Conservation (phyloP, 2,797 vertebrate genomes). For the Streptopelia turtur region DNA sequence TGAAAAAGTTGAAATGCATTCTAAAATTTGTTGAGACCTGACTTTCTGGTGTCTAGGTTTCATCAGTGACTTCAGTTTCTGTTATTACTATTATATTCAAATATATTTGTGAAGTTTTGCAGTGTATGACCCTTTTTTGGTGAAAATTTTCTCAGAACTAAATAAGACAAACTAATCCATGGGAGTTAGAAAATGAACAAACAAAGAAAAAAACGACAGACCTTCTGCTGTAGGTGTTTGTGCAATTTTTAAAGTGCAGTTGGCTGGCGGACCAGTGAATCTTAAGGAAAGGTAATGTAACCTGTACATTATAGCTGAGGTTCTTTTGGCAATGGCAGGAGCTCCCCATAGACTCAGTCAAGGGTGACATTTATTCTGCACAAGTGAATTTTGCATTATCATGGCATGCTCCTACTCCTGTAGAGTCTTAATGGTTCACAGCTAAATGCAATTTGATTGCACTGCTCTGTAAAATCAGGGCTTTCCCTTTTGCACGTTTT, state of each 20-base stretch:
- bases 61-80: background rate
- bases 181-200: background rate
- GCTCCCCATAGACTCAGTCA: background rate
- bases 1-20: background rate
- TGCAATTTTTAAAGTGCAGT: background rate
- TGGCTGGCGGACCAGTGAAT: background rate
- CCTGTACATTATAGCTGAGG: background rate
- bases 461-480: background rate
- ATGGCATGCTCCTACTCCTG: accelerated
- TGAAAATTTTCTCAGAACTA: background rate
- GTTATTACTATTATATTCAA: background rate
- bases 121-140: background rate
- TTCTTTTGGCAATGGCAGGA: background rate
- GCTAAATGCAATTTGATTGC: background rate
- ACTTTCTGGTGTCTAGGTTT: background rate
- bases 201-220: background rate
- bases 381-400: background rate
- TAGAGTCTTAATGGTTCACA: background rate
- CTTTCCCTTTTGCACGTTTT: background rate
- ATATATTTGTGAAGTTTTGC: background rate
- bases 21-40: background rate
- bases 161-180: background rate
- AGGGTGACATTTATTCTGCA: accelerated
- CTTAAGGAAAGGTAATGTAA: background rate
- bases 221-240: background rate